Base-by-base conservation (phyloP, 1,140 invertebrate species). In the Drosophila littoralis region DNA sequence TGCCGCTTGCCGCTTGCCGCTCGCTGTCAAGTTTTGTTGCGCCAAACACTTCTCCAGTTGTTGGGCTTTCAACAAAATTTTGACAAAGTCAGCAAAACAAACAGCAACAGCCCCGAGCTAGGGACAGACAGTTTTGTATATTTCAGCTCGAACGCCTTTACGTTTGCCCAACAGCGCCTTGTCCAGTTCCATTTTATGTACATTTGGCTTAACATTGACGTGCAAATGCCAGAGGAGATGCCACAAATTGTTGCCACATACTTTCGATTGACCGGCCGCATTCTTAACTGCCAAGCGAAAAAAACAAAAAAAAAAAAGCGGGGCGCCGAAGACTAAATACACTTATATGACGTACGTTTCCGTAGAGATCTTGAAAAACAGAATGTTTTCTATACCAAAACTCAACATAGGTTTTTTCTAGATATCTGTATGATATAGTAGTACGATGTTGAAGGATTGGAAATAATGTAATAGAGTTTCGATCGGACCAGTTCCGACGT, bases 11-110 rank as follows among this genome's bases (percentile, higher is more conserved):
- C 43, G 40, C 15, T 35, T 36, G 45, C 54, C 43, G 40, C 15
- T 35, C 32, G 45, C 81, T 83, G 80, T 84, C 76, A 69, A 69
- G 81, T 52, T 79, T 68, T 63, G 74, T 48, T 51, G 48, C 33
- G 43, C 43, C 61, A 80, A 84, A 81, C 84, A 79, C 57, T 63
- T 79, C 60, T 66, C 81, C 75, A 67, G 79, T 57, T 75, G 79
- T 50, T 74, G 61, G 54, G 63, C 57, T 72, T 81, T 81, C 73
- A 67, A 81, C 64, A 75, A 32, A 71, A 70, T 84, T 84, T 84
- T 81, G 77, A 80, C 77, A 80, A 77, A 77, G 69, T 84, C 81
- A 67, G 68, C 76, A 50, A 61, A 74, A 54, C 40, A 65, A 70
- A 63, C 65, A 60, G 46, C 46, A 38, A 68, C 46, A 51, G 51